Evolutionary conservation across 1,140 invertebrate genomes (phyloP).

Genomic region (Pseudomyrmex pallidus): DNA sequence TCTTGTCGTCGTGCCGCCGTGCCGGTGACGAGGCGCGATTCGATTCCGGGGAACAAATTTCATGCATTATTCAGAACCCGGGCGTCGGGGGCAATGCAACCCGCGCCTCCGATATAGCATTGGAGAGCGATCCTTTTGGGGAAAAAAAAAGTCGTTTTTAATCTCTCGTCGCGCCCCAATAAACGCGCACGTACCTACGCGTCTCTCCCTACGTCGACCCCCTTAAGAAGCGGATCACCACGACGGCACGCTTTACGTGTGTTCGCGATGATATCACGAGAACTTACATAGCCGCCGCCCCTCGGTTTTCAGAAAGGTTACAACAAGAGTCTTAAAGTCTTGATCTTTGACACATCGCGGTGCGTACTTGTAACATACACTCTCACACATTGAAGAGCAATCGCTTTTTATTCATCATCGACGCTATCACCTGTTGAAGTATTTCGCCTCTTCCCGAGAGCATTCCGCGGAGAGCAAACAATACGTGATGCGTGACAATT

Average conservation of each 20-base stretch:
- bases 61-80: constrained; percentile 83
- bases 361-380: too few relatives aligned
- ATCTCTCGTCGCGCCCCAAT: constrained; percentile 76
- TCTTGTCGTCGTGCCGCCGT: constrained; percentile 77
- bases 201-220: neutral
- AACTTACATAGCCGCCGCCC: too few relatives aligned
- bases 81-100: constrained; percentile 70
- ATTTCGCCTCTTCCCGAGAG: neutral
- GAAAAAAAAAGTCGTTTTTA: constrained; percentile 77
- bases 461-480: neutral
- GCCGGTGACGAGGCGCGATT: constrained; percentile 80
- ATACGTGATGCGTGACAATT: neutral
- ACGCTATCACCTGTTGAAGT: constrained; percentile 10
- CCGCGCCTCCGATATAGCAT: constrained; percentile 68
- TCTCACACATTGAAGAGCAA: too few relatives aligned
- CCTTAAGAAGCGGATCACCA: constrained; percentile 47
- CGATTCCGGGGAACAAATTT: constrained; percentile 83
- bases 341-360: too few relatives aligned
- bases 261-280: neutral
- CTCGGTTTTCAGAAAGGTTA: neutral
- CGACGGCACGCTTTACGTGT: constrained; percentile 6
- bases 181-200: constrained; percentile 51
- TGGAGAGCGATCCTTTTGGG: constrained; percentile 78
- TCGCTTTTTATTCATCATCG: neutral
- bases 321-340: neutral